phyloP scores from a whole-genome alignment of 1,140 invertebrate species.

The Drosophila albomicans region DNA sequence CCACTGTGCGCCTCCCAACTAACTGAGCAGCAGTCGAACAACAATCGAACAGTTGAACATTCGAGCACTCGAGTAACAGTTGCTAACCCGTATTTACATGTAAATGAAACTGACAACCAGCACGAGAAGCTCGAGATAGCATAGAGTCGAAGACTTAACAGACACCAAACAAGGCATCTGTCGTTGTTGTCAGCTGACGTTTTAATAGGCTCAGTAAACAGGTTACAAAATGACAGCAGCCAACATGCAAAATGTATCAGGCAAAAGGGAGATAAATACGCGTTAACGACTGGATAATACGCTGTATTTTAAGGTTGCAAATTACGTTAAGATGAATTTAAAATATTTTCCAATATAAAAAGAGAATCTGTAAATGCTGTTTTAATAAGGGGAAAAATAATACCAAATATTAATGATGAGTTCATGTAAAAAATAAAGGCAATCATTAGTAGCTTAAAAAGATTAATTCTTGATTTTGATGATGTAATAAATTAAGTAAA shows the following conservation, averaged over 20 bases:
- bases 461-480: too few species aligned
- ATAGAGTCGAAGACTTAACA: conserved; percentile 26
- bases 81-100: conserved; percentile 58
- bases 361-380: too few species aligned
- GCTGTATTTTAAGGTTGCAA: background rate
- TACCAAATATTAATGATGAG: too few species aligned
- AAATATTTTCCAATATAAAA: too few species aligned
- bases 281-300: background rate
- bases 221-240: conserved; percentile 43
- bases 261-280: background rate
- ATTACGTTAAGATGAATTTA: too few species aligned
- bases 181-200: conserved; percentile 51
- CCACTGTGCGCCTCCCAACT: conserved; percentile 22
- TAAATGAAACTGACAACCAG: conserved; percentile 64
- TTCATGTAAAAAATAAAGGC: too few species aligned
- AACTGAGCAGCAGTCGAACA: background rate
- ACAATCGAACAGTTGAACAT: too few species aligned
- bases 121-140: conserved; percentile 1
- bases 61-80: background rate
- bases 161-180: conserved; percentile 29
- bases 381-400: too few species aligned
- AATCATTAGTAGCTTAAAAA: too few species aligned
- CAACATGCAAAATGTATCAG: conserved; percentile 4
- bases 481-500: too few species aligned
- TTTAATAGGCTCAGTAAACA: conserved; percentile 72